Evolutionary conservation across 1,140 invertebrate species (phyloP), one percentile per base, ranked within the genome.

Genomic region (Drosophila grimshawi): DNA sequence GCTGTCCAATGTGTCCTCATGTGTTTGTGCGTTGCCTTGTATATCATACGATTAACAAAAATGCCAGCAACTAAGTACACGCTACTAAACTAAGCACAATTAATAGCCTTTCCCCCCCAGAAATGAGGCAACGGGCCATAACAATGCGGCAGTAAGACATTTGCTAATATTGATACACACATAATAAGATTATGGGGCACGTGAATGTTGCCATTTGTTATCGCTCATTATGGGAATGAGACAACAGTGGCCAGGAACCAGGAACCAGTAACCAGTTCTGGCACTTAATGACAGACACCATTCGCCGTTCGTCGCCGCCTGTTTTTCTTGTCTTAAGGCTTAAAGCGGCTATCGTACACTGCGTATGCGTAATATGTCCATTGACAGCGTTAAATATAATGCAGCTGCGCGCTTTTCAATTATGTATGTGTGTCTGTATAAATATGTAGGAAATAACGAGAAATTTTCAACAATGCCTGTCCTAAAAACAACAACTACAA

Each of bases 101-200:
- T 86, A 86, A 86, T 86, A 88, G 83, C 85, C 52, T 68, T 39
- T 2, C 6, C 37, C 53, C 35, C 11, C 41, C 37, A 43, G 39
- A 43, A 52, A 51, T 45, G 52, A 61, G 35, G 46, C 46, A 55
- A 33, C 69, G 57, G 37, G 59, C 62, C 67, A 76, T 86, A 73
- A 82, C 79, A 86, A 82, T 81, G 79, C 71, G 72, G 59, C 57
- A 45, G 71, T 49, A 43, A 41, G 57, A 78, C 76, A 76, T 76
- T 71, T 71, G 66, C 57, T 76, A 57, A 76, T 76, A 79, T 76
- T 71, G 72, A 79, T 75, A 78, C 74, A 76, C 71, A 76, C 75
- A 88, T 80, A 77, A 74, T 86, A 86, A 77, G 85, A 88, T 86
- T 89, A 86, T 88, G 80, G 74, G 83, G 73, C 70, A 82, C 76